phyloP scores from a whole-genome alignment of 1,140 invertebrate genomes.

The Argopecten irradians region DNA sequence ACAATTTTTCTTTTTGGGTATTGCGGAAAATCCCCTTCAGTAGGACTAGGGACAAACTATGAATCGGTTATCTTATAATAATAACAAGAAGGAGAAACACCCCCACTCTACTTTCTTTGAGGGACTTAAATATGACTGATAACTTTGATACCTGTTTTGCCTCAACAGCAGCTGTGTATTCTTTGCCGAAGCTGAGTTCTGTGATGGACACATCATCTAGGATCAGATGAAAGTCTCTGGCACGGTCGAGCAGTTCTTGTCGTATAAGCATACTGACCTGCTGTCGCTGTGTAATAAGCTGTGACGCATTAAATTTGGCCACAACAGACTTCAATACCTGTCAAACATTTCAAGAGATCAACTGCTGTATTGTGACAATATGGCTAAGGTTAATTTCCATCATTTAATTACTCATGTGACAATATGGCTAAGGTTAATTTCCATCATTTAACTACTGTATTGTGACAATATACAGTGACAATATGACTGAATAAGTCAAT shows the following conservation, averaged over 20 bases:
- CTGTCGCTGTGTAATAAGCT: constrained; percentile 98
- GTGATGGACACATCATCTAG: constrained; percentile 99
- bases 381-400: too few relatives aligned
- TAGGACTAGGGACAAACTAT: too few relatives aligned
- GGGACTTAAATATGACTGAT: too few relatives aligned
- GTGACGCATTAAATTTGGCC: constrained; percentile 99
- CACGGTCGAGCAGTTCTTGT: constrained; percentile 94
- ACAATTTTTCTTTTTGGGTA: too few relatives aligned
- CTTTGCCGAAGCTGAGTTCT: constrained; percentile 98
- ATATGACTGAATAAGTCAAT: too few relatives aligned
- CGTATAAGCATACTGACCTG: constrained; percentile 95
- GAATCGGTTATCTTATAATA: neutral
- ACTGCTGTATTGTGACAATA: neutral
- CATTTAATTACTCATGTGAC: neutral
- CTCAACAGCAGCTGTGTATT: constrained; percentile 99
- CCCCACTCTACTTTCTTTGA: neutral
- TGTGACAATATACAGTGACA: too few relatives aligned
- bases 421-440: neutral
- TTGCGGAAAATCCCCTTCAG: too few relatives aligned
- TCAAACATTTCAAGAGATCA: constrained; percentile 33
- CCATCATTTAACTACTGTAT: too few relatives aligned
- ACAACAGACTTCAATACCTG: constrained; percentile 96
- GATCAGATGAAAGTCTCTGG: constrained; percentile 99
- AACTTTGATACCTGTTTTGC: constrained; percentile 90
- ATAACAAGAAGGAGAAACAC: neutral